phyloP scores from a whole-genome alignment of 1,140 invertebrate species.

The Brachionus manjavacas region DNA sequence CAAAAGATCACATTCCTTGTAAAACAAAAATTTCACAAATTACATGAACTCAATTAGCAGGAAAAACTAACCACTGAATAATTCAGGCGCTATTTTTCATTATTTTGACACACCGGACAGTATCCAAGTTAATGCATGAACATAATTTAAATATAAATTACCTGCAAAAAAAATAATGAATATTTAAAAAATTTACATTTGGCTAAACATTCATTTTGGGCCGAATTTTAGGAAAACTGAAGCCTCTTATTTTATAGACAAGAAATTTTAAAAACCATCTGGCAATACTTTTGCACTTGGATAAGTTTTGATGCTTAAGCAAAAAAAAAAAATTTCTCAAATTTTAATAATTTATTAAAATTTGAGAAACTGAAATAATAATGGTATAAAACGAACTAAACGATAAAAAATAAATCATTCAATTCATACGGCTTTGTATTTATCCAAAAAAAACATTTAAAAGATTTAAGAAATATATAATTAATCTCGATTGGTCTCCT shows the following conservation, averaged over 20 bases:
- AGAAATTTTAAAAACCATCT: background rate
- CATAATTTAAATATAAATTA: background rate
- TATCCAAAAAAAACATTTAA: background rate
- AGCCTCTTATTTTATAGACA: background rate
- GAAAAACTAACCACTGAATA: too few relatives aligned
- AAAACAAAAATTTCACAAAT: background rate
- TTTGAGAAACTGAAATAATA: background rate
- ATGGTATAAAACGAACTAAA: background rate
- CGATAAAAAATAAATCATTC: background rate
- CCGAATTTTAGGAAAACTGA: too few relatives aligned
- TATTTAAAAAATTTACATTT: background rate
- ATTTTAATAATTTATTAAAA: conserved; percentile 1
- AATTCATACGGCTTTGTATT: background rate
- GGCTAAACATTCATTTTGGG: too few relatives aligned
- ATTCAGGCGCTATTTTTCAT: background rate
- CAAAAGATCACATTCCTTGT: background rate
- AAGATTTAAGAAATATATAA: background rate
- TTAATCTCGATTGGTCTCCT: background rate
- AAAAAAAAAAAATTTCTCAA: background rate
- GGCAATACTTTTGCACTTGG: background rate
- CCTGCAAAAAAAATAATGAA: background rate
- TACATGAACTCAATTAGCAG: too few relatives aligned
- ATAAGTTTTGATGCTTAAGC: background rate
- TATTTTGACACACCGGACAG: background rate
- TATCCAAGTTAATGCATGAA: background rate